phyloP scores from a whole-genome alignment of 2,113 vertebrate genomes.

The Indicator indicator region DNA sequence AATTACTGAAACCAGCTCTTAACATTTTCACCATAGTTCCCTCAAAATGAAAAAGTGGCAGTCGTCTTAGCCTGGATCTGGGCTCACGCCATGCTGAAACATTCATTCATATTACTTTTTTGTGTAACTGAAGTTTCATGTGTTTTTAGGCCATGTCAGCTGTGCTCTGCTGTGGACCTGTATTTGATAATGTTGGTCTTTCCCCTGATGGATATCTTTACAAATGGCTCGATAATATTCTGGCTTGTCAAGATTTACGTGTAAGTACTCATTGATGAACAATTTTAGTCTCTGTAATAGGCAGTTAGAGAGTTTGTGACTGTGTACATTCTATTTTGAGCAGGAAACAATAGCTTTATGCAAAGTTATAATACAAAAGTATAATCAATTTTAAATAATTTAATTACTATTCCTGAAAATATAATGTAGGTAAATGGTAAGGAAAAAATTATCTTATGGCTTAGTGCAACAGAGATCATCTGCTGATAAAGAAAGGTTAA shows the following conservation, averaged over 20 bases:
- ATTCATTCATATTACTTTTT: background rate
- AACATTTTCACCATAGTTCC: background rate
- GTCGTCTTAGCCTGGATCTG: background rate
- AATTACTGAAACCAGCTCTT: background rate
- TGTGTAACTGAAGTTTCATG: background rate
- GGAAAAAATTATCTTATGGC: background rate
- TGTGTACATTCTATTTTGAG: background rate
- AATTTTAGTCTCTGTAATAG: background rate
- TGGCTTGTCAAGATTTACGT: conserved; percentile 95
- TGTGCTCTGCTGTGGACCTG: conserved; percentile 95
- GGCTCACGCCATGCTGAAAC: background rate
- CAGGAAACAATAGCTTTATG: background rate
- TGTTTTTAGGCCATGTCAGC: conserved; percentile 93
- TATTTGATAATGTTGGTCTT: conserved; percentile 97
- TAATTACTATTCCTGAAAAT: background rate
- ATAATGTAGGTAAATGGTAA: background rate
- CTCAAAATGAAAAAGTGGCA: background rate
- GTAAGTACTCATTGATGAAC: conserved; percentile 74
- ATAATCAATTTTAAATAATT: background rate
- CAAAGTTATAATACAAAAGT: background rate
- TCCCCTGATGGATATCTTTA: conserved; percentile 98
- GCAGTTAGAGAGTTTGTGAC: background rate
- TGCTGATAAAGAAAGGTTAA: background rate
- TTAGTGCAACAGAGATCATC: background rate
- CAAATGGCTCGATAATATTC: conserved; percentile 99